Evolutionary conservation across 2,888 invertebrate species (phyloP), one percentile per base, ranked within the genome.

Genomic region (Nomada fucata): DNA sequence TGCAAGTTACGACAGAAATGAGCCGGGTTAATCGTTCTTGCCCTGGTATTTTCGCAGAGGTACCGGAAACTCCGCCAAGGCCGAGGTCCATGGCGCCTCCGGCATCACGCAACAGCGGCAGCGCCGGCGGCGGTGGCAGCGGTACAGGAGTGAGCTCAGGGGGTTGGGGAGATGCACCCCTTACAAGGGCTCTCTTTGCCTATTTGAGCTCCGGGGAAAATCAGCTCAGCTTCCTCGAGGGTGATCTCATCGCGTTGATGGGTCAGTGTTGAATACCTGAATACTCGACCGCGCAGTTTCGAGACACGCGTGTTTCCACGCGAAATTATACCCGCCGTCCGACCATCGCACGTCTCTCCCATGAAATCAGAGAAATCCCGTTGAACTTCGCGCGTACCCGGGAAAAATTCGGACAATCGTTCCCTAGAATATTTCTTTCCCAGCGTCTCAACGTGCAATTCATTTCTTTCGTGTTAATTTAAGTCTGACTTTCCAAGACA

Each of bases 161-260:
- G 5, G 91, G 91, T 80, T 95, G 95, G 94, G 96, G 97, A 91
- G 97, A 97, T 89, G 96, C 97, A 18, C 96, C 97, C 9, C 94
- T 98, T 71, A 98, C 97, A 0, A 95, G 97, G 85, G 98, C 98
- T 13, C 95, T 98, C 53, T 98, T 98, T 93, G 97, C 98, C 20
- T 98, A 98, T 94, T 95, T 97, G 80, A 98, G 98, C 52, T 94
- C 97, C 84, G 96, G 98, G 9, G 98, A 98, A 92, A 98, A 98
- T 94, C 98, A 98, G 94, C 95, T 98, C 81, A 97, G 97, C 92
- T 98, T 98, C 94, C 96, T 97, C 84, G 98, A 98, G 94, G 98
- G 98, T 83, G 98, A 98, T 94, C 95, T 97, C 79, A 96, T 98
- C 75, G 97, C 97, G 10, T 94, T 98, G 85, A 96, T 98, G 89